Base-by-base conservation (phyloP, 2,113 vertebrate genomes). In the Sphyrna mokarran region DNA sequence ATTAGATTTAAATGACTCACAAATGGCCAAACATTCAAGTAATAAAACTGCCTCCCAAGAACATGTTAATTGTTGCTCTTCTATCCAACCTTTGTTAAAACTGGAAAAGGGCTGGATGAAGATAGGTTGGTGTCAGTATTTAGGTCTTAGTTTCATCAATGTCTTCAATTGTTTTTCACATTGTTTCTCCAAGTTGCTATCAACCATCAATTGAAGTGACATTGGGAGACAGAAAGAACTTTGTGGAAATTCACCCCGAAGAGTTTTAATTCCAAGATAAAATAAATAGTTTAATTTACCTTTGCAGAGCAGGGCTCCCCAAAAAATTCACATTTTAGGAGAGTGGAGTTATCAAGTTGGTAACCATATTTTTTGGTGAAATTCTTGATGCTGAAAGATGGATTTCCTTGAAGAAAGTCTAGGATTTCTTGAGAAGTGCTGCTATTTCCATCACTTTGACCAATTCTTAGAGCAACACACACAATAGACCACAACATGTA, bases 371-470 rank as follows among this genome's bases (percentile, higher is more conserved):
- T 96, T 95, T 93, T 97, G 68, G 97, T 97, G 95, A 98, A 98
- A 0, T 98, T 97, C 95, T 96, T 97, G 96, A 98, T 97, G 96
- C 97, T 98, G 96, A 98, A 98, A 95, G 98, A 97, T 96, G 97
- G 97, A 94, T 98, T 97, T 69, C 96, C 96, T 22, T 80, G 89
- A 63, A 97, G 94, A 96, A 98, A 98, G 96, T 98, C 85, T 54
- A 69, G 40, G 69, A 97, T 43, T n/a, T 97, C 97, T 96, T 96
- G 89, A 72, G 61, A 95, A n/a, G 89, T 26, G 0, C 94, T 96
- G 22, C 48, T 95, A 89, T 97, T 97, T 0, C 91, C 33, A 78
- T 33, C 48, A 16, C 54, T 7, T 95, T 94, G 8, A 70, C 96
- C 61, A 33, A 96, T 96, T 58, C 96, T 95, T 70, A 97, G 89